Conservation (phyloP, 2,113 vertebrate species). For the Steatornis caripensis region DNA sequence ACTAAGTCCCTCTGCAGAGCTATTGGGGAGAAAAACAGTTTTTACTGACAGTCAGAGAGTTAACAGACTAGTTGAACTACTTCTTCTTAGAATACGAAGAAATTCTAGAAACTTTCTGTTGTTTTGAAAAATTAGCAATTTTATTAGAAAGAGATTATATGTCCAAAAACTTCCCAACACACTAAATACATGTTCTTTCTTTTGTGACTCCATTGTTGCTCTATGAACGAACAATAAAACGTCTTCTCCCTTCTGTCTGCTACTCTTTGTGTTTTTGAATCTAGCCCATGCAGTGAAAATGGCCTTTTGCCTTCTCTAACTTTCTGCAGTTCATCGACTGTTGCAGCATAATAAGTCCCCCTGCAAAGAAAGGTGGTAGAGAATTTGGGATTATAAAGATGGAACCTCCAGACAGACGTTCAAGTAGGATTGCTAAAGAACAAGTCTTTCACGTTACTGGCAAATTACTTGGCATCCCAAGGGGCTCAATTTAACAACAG, state of each 20-base stretch:
- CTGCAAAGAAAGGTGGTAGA: conserved; percentile 28
- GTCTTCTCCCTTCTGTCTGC: conserved; percentile 32
- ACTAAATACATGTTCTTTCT: background rate
- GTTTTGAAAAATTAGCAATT: background rate
- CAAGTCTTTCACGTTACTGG: background rate
- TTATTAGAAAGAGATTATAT: background rate
- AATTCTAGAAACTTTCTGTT: background rate
- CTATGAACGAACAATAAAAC: conserved; percentile 27
- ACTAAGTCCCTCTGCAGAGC: background rate
- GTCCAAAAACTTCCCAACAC: background rate
- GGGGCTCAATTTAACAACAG: conserved; percentile 21
- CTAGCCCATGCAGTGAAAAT: conserved; percentile 55
- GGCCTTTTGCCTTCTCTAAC: conserved; percentile 49
- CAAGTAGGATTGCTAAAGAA: conserved; percentile 28
- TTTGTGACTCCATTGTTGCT: background rate
- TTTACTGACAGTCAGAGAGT: background rate
- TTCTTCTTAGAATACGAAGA: background rate
- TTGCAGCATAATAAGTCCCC: conserved; percentile 12
- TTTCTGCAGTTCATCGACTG: conserved; percentile 51
- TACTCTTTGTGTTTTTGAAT: conserved; percentile 44
- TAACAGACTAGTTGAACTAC: background rate
- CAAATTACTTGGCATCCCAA: conserved; percentile 9
- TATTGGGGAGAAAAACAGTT: background rate
- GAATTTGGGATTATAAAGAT: conserved; percentile 31
- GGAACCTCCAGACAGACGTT: conserved; percentile 31